phyloP scores from a whole-genome alignment of 2,797 vertebrate species.

The Paedocypris micromegethes region DNA sequence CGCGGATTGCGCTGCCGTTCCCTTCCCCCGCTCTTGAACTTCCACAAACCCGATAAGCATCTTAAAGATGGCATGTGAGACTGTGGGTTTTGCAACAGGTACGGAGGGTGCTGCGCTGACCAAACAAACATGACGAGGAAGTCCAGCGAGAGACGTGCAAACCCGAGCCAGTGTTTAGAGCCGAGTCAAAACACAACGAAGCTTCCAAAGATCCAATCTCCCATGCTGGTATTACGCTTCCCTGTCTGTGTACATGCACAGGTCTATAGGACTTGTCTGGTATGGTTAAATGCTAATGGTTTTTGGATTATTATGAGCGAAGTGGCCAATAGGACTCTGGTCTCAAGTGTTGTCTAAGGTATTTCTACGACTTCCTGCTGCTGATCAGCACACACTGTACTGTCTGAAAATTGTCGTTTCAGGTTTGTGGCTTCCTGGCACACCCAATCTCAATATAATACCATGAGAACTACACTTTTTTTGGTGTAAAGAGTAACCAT shows the following conservation, averaged over 20 bases:
- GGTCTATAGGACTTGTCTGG: constrained; percentile 8
- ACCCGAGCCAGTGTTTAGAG: constrained; percentile 59
- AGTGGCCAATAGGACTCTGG: constrained; percentile 17
- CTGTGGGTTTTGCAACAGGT: constrained; percentile 28
- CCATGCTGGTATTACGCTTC: constrained; percentile 44
- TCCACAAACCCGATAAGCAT: constrained; percentile 20
- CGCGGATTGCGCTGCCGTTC: neutral
- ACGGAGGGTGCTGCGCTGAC: constrained; percentile 48
- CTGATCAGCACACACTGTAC: constrained; percentile 4
- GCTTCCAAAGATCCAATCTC: constrained; percentile 56
- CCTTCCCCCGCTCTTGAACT: neutral
- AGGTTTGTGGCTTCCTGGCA: constrained; percentile 1
- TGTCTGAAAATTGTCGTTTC: neutral
- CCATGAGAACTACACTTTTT: no score
- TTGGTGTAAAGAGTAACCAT: no score
- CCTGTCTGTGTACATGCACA: neutral
- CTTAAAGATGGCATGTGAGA: constrained; percentile 29
- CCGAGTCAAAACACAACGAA: constrained; percentile 55
- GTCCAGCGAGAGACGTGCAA: constrained; percentile 46
- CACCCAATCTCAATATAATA: no score
- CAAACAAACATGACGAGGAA: constrained; percentile 55
- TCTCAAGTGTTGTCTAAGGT: neutral
- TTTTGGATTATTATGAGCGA: constrained; percentile 16
- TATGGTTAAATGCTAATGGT: constrained; percentile 2
- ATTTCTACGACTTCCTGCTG: constrained; percentile 15